These are phyloP conservation scores for Emys orbicularis DNA, from an alignment of 2,797 vertebrate species.

Conservation along the genomic window DNA sequence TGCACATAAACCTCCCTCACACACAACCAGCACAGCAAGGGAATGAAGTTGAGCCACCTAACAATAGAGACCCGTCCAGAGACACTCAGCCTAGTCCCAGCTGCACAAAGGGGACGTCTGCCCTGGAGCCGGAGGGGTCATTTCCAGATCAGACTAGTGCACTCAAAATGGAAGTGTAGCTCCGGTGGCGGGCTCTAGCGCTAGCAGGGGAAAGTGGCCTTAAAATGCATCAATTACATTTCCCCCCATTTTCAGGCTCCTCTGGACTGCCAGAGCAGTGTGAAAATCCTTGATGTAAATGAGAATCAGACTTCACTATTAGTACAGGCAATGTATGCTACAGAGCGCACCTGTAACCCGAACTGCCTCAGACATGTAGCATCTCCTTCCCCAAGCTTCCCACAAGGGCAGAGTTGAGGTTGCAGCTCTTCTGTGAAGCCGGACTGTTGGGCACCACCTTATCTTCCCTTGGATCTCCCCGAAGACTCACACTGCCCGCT, in stretches of 20 bases:
- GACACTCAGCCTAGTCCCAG: not conserved
- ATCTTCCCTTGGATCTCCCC: no score
- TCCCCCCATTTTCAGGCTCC: no score
- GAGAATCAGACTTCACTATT: no score
- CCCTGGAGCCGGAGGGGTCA: no score
- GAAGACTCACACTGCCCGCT: not conserved
- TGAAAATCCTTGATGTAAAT: not conserved
- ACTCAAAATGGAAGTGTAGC: no score
- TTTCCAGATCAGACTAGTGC: no score
- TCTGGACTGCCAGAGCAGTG: not conserved
- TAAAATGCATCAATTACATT: no score
- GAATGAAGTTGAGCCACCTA: not conserved
- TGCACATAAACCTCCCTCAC: not conserved
- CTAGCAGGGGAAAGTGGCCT: no score
- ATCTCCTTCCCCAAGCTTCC: not conserved
- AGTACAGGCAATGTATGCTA: no score
- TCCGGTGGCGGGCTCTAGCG: no score
- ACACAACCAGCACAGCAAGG: not conserved
- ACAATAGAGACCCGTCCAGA: not conserved
- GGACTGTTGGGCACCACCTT: no score
- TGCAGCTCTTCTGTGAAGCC: not conserved
- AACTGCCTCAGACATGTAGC: not conserved
- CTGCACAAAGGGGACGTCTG: not conserved
- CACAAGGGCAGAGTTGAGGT: no score
- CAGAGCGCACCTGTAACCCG: not conserved